Evolutionary conservation across 2,113 vertebrate species (phyloP), one percentile per base, ranked within the genome.

Genomic region (Poeciliopsis retropinna): DNA sequence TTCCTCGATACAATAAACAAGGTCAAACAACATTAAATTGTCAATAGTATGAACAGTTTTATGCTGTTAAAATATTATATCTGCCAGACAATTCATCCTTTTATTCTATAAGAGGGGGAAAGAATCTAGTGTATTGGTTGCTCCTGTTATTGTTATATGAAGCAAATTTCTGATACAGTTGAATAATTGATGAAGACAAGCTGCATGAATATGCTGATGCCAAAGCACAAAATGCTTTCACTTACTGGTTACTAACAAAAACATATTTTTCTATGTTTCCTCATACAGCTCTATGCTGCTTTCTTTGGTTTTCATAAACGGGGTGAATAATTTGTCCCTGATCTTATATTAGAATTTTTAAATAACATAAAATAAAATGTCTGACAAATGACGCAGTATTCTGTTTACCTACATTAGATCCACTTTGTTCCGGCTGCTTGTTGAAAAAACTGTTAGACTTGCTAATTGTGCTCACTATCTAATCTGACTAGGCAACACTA

Each of bases 141-240:
- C 32, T 70, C 75, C 69, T n/a, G 31, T 47, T 75, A 30, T 65
- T 63, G 41, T 68, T 61, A 25, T 11, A 44, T 71, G 67, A 30
- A 75, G 47, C 31, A 72, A 19, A 76, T 68, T 27, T 64, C 70
- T 51, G 8, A 62, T 76, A 39, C 41, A 69, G 44, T 14, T 83
- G 60, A 82, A 86, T 86, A 72, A 86, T 86, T 84, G 60, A 78
- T 64, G 1, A 61, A 80, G 60, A 75, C 70, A 73, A 79, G 81
- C 64, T 82, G 60, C 67, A 41, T 74, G 32, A 31, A 67, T 68
- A 39, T 76, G 47, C 47, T 39, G 22, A 63, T 66, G 66, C 67
- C 44, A 74, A 44, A 79, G 67, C 39, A 78, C 15, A 73, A 65
- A 57, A 70, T 13, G 44, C 2, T 39, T 41, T 69, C 19, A 67